phyloP scores from a whole-genome alignment of 2,797 vertebrate genomes.

The Peromyscus attwateri region DNA sequence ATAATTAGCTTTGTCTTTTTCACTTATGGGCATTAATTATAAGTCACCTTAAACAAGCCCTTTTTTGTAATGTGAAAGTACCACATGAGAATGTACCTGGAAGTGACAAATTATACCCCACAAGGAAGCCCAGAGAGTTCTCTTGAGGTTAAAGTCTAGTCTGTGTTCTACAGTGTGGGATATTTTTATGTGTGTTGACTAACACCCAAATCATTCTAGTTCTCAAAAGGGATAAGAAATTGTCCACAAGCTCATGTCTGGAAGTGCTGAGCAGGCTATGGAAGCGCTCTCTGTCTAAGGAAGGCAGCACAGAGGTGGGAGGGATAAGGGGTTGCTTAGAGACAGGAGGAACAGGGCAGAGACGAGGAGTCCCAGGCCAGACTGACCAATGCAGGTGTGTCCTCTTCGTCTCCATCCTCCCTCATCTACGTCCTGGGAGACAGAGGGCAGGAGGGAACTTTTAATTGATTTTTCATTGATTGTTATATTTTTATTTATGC shows the following conservation, averaged over 20 bases:
- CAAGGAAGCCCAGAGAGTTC: conserved; percentile 9
- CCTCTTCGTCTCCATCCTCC: background rate
- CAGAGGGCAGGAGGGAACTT: background rate
- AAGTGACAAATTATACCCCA: conserved; percentile 46
- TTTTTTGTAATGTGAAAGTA: conserved; percentile 49
- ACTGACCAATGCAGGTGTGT: background rate
- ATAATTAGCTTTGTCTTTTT: conserved; percentile 40
- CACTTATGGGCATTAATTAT: conserved; percentile 60
- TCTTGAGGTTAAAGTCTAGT: conserved; percentile 42
- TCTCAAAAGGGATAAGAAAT: conserved; percentile 48
- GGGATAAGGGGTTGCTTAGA: background rate
- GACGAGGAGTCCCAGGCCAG: background rate
- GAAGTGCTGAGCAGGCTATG: background rate
- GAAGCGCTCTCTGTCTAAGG: background rate
- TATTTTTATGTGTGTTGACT: too few relatives aligned
- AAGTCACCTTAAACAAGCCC: conserved; percentile 43
- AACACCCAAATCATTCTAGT: conserved; percentile 33
- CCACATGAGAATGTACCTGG: conserved; percentile 19
- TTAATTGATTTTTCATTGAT: background rate
- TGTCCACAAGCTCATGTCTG: conserved; percentile 31
- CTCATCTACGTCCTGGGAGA: too few relatives aligned
- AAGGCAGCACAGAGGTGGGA: background rate
- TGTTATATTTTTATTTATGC: background rate
- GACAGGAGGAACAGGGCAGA: too few relatives aligned
- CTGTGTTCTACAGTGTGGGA: conserved; percentile 16